These are phyloP conservation scores for Portunus trituberculatus DNA, from an alignment of 1,140 invertebrate species.

Conservation along the genomic window DNA sequence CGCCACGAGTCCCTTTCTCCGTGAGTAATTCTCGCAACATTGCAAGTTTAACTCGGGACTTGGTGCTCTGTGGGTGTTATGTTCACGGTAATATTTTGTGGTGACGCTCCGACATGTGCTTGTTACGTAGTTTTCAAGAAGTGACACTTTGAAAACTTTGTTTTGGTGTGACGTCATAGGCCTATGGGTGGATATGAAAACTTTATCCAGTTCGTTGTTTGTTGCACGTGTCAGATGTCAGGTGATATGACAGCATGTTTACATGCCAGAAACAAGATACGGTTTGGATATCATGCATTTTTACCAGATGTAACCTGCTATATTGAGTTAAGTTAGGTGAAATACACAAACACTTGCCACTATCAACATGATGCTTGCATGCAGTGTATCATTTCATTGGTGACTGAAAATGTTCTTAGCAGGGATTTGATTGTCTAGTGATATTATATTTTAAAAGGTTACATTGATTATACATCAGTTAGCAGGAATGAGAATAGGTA, in stretches of 20 bases:
- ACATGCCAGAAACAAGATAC: too few relatives aligned
- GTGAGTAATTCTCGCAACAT: slow-evolving; percentile 49
- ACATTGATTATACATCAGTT: too few relatives aligned
- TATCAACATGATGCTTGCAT: too few relatives aligned
- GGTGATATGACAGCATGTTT: neutral
- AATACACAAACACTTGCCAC: too few relatives aligned
- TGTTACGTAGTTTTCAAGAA: neutral
- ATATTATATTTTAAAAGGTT: too few relatives aligned
- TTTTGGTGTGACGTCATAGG: slow-evolving; percentile 9
- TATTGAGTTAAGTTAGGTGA: too few relatives aligned
- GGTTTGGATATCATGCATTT: too few relatives aligned
- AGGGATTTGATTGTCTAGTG: too few relatives aligned
- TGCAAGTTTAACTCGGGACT: neutral
- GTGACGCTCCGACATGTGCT: neutral
- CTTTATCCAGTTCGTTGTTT: neutral
- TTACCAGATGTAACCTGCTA: neutral
- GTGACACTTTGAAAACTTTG: slow-evolving; percentile 1
- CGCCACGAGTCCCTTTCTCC: neutral
- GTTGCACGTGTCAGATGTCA: neutral
- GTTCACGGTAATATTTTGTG: neutral
- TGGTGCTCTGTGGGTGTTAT: neutral
- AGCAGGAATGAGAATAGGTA: too few relatives aligned
- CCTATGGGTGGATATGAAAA: neutral
- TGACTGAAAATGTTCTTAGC: too few relatives aligned
- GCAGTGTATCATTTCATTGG: too few relatives aligned